Conservation (phyloP, 2,888 invertebrate genomes). For the Drosophila eohydei region DNA sequence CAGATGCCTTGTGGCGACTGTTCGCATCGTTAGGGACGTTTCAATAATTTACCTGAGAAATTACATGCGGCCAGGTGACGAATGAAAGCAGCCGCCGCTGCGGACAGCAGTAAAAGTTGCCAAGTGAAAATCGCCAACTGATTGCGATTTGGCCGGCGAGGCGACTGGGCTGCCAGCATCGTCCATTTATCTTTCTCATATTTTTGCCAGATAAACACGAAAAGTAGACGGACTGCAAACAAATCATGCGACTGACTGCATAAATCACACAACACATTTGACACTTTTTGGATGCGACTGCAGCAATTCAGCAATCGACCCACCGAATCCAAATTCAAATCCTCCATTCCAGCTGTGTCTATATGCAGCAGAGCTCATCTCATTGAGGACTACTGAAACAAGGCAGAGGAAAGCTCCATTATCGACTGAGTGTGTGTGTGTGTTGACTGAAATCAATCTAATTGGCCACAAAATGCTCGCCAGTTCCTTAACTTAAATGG, state of each 20-base stretch:
- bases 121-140: constrained; percentile 74
- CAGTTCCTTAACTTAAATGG: constrained; percentile 7
- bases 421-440: neutral
- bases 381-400: constrained; percentile 57
- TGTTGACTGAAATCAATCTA: constrained; percentile 50
- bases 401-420: constrained; percentile 4
- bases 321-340: neutral
- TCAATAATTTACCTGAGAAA: constrained; percentile 68
- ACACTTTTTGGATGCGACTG: constrained; percentile 82
- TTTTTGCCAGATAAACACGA: constrained; percentile 80
- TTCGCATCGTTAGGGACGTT: constrained; percentile 56
- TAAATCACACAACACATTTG: constrained; percentile 83
- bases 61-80: constrained; percentile 67
- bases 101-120: constrained; percentile 75
- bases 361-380: constrained; percentile 35
- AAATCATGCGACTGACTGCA: constrained; percentile 83
- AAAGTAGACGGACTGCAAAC: constrained; percentile 83
- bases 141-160: constrained; percentile 62
- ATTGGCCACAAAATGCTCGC: constrained; percentile 47
- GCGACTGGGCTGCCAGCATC: constrained; percentile 36
- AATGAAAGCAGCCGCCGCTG: constrained; percentile 69
- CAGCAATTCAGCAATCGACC: constrained; percentile 18
- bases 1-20: constrained; percentile 8
- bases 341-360: neutral
- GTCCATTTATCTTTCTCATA: constrained; percentile 81